Conservation (phyloP, 2,888 invertebrate genomes). For the Trissolcus brochymenae region DNA sequence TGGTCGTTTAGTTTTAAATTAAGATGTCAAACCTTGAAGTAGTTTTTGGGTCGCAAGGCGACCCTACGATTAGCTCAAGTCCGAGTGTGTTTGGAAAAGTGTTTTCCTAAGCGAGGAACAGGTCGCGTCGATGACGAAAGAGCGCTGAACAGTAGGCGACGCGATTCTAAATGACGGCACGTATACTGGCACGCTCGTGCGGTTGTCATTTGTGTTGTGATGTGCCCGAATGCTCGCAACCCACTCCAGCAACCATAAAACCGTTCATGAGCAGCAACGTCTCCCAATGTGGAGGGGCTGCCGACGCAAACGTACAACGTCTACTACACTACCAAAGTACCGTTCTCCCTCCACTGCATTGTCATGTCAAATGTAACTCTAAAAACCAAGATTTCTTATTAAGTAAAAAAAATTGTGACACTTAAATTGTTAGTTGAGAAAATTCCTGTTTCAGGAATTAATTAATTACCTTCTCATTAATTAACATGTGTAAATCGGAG, state of each 20-base stretch:
- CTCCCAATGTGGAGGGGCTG: slow-evolving; percentile 23
- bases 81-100: slow-evolving; percentile 9
- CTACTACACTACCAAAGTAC: too few relatives aligned
- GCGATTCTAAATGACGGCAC: slow-evolving; percentile 26
- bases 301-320: slow-evolving; percentile 39
- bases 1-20: background rate
- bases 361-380: background rate
- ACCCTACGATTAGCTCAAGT: slow-evolving; percentile 17
- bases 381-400: background rate
- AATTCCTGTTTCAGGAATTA: too few relatives aligned
- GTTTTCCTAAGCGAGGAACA: slow-evolving; percentile 5
- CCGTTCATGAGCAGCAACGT: slow-evolving; percentile 44
- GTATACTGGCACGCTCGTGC: slow-evolving; percentile 36
- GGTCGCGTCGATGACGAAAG: slow-evolving; percentile 18
- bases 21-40: slow-evolving; percentile 20
- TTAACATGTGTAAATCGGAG: too few relatives aligned
- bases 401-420: background rate
- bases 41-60: slow-evolving; percentile 28
- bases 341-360: background rate
- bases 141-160: slow-evolving; percentile 13
- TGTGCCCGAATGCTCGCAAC: slow-evolving; percentile 47
- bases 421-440: background rate
- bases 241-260: slow-evolving; percentile 55
- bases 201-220: slow-evolving; percentile 42
- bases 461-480: too few relatives aligned